These are phyloP conservation scores for Zosterops hypoxanthus DNA, from an alignment of 2,113 vertebrate genomes.

Conservation along the genomic window DNA sequence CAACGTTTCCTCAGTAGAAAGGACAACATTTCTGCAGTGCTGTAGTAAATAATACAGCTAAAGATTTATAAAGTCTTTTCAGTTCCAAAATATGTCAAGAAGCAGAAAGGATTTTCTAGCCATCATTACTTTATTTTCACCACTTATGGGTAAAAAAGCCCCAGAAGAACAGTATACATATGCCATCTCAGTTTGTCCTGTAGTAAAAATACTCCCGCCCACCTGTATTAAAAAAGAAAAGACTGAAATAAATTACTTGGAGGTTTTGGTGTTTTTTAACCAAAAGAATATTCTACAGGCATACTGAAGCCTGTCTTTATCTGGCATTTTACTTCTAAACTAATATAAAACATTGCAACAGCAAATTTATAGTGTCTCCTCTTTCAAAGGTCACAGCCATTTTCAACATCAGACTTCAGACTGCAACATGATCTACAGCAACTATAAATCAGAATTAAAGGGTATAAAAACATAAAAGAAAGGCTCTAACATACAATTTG, in stretches of 20 bases:
- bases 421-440: constrained; percentile 16
- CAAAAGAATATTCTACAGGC: background rate
- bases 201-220: background rate
- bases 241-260: background rate
- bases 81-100: background rate
- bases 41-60: background rate
- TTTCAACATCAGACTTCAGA: constrained; percentile 44
- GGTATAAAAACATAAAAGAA: constrained; percentile 15
- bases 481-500: background rate
- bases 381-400: constrained; percentile 64
- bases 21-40: background rate
- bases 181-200: background rate
- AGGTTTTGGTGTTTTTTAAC: background rate
- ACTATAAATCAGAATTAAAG: constrained; percentile 21
- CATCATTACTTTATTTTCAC: background rate
- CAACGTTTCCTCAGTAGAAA: background rate
- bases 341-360: background rate
- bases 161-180: background rate
- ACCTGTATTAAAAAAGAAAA: background rate
- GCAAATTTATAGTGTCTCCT: constrained; percentile 25
- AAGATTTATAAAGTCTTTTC: background rate
- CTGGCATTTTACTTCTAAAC: background rate
- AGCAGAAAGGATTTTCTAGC: background rate
- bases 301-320: background rate
- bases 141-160: background rate